Evolutionary conservation across 1,140 invertebrate genomes (phyloP), one percentile per base, ranked within the genome.

Genomic region (Heliconius melpomene): DNA sequence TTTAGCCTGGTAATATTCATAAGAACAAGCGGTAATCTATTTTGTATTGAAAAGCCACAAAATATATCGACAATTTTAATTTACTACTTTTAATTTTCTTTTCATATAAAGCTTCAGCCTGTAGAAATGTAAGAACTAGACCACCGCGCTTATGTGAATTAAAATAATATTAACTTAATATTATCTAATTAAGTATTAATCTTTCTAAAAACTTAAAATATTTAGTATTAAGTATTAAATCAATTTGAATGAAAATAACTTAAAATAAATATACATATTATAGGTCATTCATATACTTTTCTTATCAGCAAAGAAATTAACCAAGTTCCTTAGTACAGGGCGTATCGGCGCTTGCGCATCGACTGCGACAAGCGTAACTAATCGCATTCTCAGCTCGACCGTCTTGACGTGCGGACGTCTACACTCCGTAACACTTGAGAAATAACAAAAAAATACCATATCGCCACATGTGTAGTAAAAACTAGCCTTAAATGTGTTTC

Each of bases 311-410:
- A 79, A 80, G 76, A 85, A 84, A 82, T 82, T 77, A 81, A 81
- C 81, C 75, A 85, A 77, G 79, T 74, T 80, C 72, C 80, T 78
- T 60, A 73, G 74, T 83, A 80, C 76, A 81, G 84, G 85, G 80
- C 79, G 79, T 84, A 85, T 81, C 79, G 80, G 79, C 85, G 84
- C 87, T 71, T 72, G 87, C 86, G 88, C 88, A 89, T 60, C 77
- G 84, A 75, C 88, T 87, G 40, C 77, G 84, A 73, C 72, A 78
- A 75, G 79, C 85, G 85, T 87, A 85, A 84, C 82, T 75, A 71
- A 80, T 79, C 85, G 85, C 90, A 91, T 89, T 91, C 88, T 86
- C 81, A 79, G 77, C 57, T 72, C 77, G 77, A 84, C 79, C 74
- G 83, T 26, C 85, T 82, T 79, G 78, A n/a, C 18, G 76, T 16